Conservation (phyloP, 2,113 vertebrate species). For the Cyphomyrus plagiostoma region DNA sequence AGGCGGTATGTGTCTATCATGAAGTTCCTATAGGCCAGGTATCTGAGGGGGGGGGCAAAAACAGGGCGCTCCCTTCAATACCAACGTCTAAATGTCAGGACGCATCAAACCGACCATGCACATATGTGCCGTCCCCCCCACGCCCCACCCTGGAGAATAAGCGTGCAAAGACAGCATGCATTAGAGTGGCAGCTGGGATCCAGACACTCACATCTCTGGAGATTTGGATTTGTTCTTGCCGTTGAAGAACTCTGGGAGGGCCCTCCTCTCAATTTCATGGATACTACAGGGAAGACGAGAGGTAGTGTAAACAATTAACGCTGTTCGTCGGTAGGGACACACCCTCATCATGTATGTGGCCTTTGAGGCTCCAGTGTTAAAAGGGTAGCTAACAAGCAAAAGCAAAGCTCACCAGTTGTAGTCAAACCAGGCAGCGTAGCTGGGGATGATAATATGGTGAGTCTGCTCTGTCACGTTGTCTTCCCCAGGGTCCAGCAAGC, state of each 20-base stretch:
- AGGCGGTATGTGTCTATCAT: slow-evolving; percentile 96
- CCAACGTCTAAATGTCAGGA: not conserved
- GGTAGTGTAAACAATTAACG: not conserved
- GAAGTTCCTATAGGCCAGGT: slow-evolving; percentile 94
- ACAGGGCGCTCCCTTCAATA: not conserved
- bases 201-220: slow-evolving; percentile 86
- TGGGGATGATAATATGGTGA: slow-evolving; percentile 95
- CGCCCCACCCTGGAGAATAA: too few relatives aligned
- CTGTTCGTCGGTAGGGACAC: too few relatives aligned
- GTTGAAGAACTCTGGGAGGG: slow-evolving; percentile 92
- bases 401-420: slow-evolving; percentile 78
- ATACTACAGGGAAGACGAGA: slow-evolving; percentile 57
- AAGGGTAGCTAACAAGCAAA: not conserved
- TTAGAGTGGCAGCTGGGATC: not conserved
- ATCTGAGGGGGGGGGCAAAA: slow-evolving; percentile 57
- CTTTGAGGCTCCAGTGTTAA: not conserved
- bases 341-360: not conserved
- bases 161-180: not conserved
- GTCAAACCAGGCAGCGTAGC: slow-evolving; percentile 95
- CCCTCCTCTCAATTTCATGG: slow-evolving; percentile 88
- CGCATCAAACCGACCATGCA: not conserved
- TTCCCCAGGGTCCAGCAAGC: slow-evolving; percentile 73
- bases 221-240: slow-evolving; percentile 97
- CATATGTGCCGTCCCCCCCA: not conserved
- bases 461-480: slow-evolving; percentile 90